A percentile compares a stretch with the other conserved stretches of the same genome.
phyloP scores from a whole-genome alignment of 35 echinoderm and acorn worm genomes.

The Lytechinus pictus region DNA sequence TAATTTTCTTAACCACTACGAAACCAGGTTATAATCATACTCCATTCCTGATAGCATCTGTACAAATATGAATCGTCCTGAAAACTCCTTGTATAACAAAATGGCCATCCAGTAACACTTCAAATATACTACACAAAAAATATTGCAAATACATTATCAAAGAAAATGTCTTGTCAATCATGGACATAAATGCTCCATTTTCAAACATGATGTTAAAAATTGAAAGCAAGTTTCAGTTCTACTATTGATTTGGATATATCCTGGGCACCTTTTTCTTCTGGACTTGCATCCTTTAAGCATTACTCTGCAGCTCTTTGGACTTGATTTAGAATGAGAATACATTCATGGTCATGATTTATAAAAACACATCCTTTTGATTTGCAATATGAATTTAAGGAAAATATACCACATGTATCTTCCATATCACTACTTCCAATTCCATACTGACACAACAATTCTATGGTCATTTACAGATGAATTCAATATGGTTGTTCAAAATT shows the following conservation, averaged over 20 bases:
- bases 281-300: no score
- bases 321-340: background rate
- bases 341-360: background rate
- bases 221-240: background rate
- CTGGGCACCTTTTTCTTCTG: background rate
- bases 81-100: background rate
- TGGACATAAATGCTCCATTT: background rate
- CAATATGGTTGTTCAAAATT: background rate
- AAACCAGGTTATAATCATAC: conserved; percentile 15
- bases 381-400: background rate
- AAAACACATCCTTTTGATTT: background rate
- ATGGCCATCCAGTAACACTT: background rate
- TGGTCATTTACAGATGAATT: conserved; percentile 4
- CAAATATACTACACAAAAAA: background rate
- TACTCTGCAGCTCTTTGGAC: background rate
- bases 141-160: background rate
- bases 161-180: background rate
- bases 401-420: background rate
- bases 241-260: background rate
- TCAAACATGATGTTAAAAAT: background rate
- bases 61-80: conserved; percentile 7
- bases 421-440: conserved; percentile 4
- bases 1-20: background rate
- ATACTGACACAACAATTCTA: background rate
- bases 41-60: conserved; percentile 23